Percentiles rank a stretch among this genome's conserved stretches.
Conservation (phyloP, 1,140 invertebrate species). For the Caerostris darwini region DNA sequence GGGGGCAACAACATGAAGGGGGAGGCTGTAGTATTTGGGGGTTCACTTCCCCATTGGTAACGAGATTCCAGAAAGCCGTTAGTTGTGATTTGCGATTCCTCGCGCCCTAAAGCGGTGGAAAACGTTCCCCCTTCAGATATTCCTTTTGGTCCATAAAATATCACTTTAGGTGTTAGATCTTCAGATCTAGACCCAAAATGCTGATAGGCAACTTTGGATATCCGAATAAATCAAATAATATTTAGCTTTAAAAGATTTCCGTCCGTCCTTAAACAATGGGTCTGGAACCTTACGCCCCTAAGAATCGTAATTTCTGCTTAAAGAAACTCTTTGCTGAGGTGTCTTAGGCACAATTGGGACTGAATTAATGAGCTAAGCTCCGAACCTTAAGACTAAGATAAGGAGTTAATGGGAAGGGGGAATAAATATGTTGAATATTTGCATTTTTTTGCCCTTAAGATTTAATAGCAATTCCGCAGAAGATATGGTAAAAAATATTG, state of each 20-base stretch:
- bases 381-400: slow-evolving; percentile 56
- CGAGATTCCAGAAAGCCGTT: slow-evolving; percentile 72
- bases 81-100: slow-evolving; percentile 73
- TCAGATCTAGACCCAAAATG: slow-evolving; percentile 61
- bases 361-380: slow-evolving; percentile 67
- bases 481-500: slow-evolving; percentile 66
- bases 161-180: slow-evolving; percentile 66
- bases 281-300: background rate
- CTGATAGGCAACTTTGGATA: slow-evolving; percentile 59
- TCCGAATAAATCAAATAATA: slow-evolving; percentile 72
- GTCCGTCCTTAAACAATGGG: slow-evolving; percentile 54
- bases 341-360: slow-evolving; percentile 27
- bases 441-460: slow-evolving; percentile 66
- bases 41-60: slow-evolving; percentile 33
- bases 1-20: background rate
- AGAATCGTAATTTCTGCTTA: slow-evolving; percentile 75
- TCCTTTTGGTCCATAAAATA: slow-evolving; percentile 76
- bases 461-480: slow-evolving; percentile 58
- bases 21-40: background rate
- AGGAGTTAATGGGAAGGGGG: slow-evolving; percentile 63
- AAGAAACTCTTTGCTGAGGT: slow-evolving; percentile 49
- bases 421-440: slow-evolving; percentile 47
- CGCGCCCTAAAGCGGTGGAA: slow-evolving; percentile 18
- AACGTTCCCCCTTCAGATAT: slow-evolving; percentile 47
- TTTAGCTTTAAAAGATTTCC: slow-evolving; percentile 56